Conservation (phyloP, 2,797 vertebrate species). For the Gymnocypris eckloni region DNA sequence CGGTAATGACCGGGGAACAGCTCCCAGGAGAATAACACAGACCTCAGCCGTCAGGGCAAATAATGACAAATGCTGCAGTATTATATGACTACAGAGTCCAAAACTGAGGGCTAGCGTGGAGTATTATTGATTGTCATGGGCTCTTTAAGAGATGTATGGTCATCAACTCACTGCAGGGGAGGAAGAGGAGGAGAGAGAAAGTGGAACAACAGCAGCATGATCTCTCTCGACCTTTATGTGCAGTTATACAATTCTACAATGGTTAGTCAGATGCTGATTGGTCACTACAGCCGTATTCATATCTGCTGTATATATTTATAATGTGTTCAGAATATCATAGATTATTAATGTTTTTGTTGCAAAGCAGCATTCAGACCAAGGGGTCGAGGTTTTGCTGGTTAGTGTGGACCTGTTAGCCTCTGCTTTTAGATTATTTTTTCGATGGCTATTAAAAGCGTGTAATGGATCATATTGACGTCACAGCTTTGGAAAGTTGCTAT, state of each 20-base stretch:
- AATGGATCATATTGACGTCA: constrained; percentile 10
- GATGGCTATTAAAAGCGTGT: constrained; percentile 10
- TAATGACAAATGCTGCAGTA: constrained; percentile 88
- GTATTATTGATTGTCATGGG: constrained; percentile 80
- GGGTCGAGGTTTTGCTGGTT: constrained; percentile 7
- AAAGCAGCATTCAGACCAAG: not conserved
- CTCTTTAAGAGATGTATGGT: constrained; percentile 75
- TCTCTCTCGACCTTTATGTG: constrained; percentile 2
- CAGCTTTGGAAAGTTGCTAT: not conserved
- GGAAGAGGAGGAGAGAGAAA: constrained; percentile 18
- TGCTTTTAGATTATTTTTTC: not conserved
- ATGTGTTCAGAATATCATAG: not conserved
- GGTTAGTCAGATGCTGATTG: not conserved
- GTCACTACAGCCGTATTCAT: not conserved
- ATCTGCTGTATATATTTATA: not conserved
- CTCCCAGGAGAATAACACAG: constrained; percentile 77
- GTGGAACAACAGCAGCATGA: constrained; percentile 6
- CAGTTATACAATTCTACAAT: constrained; percentile 18
- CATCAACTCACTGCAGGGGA: constrained; percentile 30
- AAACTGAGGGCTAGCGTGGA: constrained; percentile 80
- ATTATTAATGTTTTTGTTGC: not conserved
- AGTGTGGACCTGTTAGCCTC: not conserved
- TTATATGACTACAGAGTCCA: constrained; percentile 85
- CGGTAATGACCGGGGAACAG: constrained; percentile 76
- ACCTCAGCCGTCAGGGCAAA: constrained; percentile 83